Evolutionary conservation across 1,140 invertebrate genomes (phyloP), one percentile per base, ranked within the genome.

Genomic region (Euglossa dilemma): DNA sequence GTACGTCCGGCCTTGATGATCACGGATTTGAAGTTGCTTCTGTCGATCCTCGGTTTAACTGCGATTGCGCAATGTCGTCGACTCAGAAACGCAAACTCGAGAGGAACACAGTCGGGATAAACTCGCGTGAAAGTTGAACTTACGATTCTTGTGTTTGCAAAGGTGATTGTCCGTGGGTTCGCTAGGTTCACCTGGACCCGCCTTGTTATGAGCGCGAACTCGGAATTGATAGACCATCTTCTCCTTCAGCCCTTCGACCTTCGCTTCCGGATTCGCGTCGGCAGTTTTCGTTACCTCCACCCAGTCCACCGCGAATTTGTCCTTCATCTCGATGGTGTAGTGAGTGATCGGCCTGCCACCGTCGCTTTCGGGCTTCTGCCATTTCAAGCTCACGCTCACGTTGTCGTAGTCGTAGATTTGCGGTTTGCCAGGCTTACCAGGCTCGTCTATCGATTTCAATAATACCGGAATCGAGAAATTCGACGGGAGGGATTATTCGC

Each of bases 251-350:
- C 97, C 97, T 91, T 97, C 97, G 2, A 99, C 97, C 91, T 97
- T 97, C 64, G 95, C 96, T 93, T 98, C 96, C 0, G 97, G 97
- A 77, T 96, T 97, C 18, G 95, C 95, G 85, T 97, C 97, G 66
- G 96, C 94, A 0, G 98, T 98, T 91, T 98, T 98, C 2, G 96
- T 94, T 18, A 98, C 97, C 95, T 99, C 97, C 47, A 95, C 95
- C 98, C 98, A 99, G 77, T 98, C 98, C 20, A 96, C 95, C 28
- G 97, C 95, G 89, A 98, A 97, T 95, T 99, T 99, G 91, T 99
- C 98, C 92, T 99, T 99, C 95, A 98, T 98, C 95, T 99, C 99
- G 69, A 99, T 96, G 43, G 98, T 96, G 90, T 99, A 99, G 88
- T 98, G 97, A 70, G 96, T 96, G 84, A 99, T 98, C n/a, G 98